phyloP scores from a whole-genome alignment of 2,113 vertebrate genomes.

The Entomyzon cyanotis region DNA sequence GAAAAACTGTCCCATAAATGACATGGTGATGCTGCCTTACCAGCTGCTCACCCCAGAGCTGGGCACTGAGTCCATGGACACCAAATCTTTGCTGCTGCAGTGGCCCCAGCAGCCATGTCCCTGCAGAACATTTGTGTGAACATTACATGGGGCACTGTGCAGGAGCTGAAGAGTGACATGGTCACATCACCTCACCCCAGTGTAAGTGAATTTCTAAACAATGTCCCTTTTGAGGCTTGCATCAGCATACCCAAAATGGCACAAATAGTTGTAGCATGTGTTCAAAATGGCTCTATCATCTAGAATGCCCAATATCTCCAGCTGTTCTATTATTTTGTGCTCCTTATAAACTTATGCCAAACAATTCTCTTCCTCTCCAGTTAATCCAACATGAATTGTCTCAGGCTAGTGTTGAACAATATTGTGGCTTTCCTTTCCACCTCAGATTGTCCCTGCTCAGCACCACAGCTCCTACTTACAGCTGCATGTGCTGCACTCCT shows the following conservation, averaged over 20 bases:
- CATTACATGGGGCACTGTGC: neutral
- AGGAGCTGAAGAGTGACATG: neutral
- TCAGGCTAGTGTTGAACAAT: neutral
- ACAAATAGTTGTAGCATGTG: neutral
- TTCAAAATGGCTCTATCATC: neutral
- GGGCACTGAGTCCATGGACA: neutral
- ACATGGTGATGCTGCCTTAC: neutral
- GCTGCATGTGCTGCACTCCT: neutral
- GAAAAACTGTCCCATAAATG: neutral
- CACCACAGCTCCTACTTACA: neutral
- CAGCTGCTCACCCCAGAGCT: neutral
- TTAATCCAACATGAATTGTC: neutral
- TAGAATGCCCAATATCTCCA: neutral
- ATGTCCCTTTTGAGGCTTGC: neutral
- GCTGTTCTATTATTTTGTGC: neutral
- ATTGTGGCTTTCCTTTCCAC: neutral
- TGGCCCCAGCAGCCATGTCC: neutral
- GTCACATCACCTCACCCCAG: neutral
- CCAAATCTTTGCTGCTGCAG: neutral
- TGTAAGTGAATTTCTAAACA: neutral
- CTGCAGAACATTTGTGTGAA: neutral
- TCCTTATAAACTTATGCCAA: neutral
- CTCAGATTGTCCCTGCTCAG: neutral
- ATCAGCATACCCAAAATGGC: neutral
- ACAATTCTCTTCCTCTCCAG: neutral